Evolutionary conservation across 2,797 vertebrate genomes (phyloP).

Genomic region (Crenichthys baileyi): DNA sequence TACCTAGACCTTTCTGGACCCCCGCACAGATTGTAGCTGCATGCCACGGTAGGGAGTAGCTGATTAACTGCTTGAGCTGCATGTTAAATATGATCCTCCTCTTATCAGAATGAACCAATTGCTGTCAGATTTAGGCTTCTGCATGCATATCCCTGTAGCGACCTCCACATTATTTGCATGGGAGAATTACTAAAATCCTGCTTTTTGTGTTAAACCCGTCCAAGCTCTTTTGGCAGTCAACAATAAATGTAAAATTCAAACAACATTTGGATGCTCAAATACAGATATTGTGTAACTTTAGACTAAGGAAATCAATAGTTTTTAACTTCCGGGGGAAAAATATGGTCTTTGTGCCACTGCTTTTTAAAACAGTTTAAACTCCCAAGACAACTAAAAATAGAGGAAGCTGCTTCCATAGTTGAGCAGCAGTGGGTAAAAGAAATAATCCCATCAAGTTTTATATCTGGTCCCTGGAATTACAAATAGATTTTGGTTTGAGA

Average conservation of each 20-base stretch:
- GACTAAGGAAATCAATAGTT: background rate
- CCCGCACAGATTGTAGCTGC: background rate
- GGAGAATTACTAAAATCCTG: background rate
- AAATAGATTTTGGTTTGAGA: background rate
- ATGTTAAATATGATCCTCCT: slow-evolving; percentile 9
- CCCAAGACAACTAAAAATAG: background rate
- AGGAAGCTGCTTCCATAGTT: background rate
- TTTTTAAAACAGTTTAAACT: background rate
- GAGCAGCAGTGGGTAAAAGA: background rate
- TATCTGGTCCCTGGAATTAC: background rate
- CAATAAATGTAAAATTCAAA: background rate
- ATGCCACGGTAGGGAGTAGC: background rate
- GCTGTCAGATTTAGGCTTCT: slow-evolving; percentile 6
- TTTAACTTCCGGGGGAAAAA: background rate
- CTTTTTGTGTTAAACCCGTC: background rate
- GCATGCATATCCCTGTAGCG: slow-evolving; percentile 4
- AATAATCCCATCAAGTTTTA: background rate
- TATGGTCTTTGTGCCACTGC: background rate
- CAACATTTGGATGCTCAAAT: background rate
- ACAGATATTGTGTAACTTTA: background rate
- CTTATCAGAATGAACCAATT: background rate
- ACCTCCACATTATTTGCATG: background rate
- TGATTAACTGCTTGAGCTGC: slow-evolving; percentile 13
- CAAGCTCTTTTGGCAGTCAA: too few relatives aligned
- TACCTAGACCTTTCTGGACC: background rate